These are phyloP conservation scores for Temnothorax longispinosus DNA, from an alignment of 1,140 invertebrate genomes.

Conservation along the genomic window DNA sequence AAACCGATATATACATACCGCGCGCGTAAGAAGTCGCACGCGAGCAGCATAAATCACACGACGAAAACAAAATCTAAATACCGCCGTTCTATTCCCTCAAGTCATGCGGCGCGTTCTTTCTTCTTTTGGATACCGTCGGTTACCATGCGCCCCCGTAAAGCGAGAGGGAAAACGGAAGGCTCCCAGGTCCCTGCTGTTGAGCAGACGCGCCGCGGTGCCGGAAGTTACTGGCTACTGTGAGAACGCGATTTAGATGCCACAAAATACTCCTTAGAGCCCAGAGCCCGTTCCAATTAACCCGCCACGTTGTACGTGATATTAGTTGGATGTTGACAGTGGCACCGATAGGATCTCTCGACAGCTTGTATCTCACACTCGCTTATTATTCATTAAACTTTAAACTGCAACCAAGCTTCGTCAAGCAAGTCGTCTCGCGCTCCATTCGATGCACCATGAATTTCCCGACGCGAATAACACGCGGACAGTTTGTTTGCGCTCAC, in stretches of 20 bases:
- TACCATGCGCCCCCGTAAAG: constrained; percentile 28
- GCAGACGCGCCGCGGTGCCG: constrained; percentile 15
- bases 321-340: constrained; percentile 84
- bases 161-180: neutral
- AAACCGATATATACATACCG: constrained; percentile 32
- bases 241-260: constrained; percentile 78
- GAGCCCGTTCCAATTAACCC: constrained; percentile 81
- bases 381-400: constrained; percentile 83
- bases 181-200: neutral
- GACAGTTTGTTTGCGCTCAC: constrained; percentile 18
- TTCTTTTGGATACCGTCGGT: constrained; percentile 19
- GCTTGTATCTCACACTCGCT: constrained; percentile 69
- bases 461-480: neutral
- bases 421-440: constrained; percentile 29
- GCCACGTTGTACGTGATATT: constrained; percentile 84
- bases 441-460: constrained; percentile 35
- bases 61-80: constrained; percentile 57
- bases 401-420: constrained; percentile 60
- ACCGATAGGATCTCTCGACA: constrained; percentile 81
- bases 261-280: constrained; percentile 78
- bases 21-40: constrained; percentile 46
- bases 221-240: constrained; percentile 59
- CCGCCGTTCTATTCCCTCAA: constrained; percentile 49
- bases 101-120: constrained; percentile 12
- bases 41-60: constrained; percentile 52